Base-by-base conservation (phyloP, 2,113 vertebrate species). In the Polypterus senegalus region DNA sequence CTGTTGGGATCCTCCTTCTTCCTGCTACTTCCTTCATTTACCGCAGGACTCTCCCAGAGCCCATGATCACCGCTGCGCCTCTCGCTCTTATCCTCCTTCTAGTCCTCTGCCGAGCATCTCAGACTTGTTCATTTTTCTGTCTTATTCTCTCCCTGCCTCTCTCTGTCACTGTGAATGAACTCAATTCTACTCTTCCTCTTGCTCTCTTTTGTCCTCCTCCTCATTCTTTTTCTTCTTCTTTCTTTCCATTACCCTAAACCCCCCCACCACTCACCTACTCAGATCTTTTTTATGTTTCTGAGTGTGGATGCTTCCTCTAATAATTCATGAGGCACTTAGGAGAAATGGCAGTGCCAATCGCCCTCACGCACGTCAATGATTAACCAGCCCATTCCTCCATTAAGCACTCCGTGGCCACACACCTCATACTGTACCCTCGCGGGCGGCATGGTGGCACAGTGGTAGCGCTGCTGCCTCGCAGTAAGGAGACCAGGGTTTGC, bases 1-100 rank as follows among this genome's bases (percentile, higher is more conserved):
- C 74, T 75, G 69, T 61, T 10, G 6, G 4, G 77, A 68, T 68
- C 78, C 70, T 60, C 75, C 72, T 70, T 76, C 67, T 67, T 69
- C 65, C 67, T 68, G 61, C 65, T 63, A 63, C 43, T 8, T n/a
- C 58, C 7, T 46, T 11, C 44, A 46, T 49, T 61, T 69, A 63
- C 58, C n/a, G 4, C 59, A 57, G 10, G 27, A 67, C 58, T 71
- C 61, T 70, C 60, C 65, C 43, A 73, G 61, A 27, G 27, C 27
- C 27, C 27, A 27, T 2, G 2, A 27, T 27, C 27, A 3, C 1
- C 59, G 10, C 5, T 6, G 7, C 5, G 11, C 4, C 47, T 47
- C 7, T 9, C 4, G 43, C 11, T 47, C 44, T 3, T 8, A 8
- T 46, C 11, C 7, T 27, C 10, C 46, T 4, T 1, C 4, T 47